Conservation (phyloP, 2,113 vertebrate genomes). For the Fulmarus glacialis region DNA sequence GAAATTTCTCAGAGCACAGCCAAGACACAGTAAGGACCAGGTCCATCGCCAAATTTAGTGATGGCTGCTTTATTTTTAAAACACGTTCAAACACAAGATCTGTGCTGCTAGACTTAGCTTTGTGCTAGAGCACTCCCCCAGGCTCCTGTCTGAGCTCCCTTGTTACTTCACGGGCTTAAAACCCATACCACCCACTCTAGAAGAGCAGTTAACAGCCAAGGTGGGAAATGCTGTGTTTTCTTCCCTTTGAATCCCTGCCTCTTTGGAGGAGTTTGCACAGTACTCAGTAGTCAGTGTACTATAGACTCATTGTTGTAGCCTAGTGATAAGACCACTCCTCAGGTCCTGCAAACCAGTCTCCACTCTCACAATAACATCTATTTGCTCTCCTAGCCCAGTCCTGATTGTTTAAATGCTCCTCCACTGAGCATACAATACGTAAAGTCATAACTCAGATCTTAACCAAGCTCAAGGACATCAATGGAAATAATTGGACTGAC, state of each 20-base stretch:
- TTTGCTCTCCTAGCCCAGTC: background rate
- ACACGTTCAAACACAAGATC: background rate
- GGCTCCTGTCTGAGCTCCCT: background rate
- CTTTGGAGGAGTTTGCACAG: background rate
- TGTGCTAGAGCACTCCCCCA: background rate
- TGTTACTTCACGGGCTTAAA: background rate
- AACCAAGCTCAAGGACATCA: constrained; percentile 11
- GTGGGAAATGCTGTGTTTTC: background rate
- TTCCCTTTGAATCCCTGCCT: background rate
- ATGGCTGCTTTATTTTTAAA: background rate
- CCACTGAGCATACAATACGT: background rate
- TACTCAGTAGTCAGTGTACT: too few species aligned
- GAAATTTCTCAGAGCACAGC: background rate
- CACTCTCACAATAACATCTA: background rate
- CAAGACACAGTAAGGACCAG: background rate
- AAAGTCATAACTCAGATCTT: background rate
- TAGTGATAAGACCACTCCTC: background rate
- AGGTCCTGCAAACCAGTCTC: background rate
- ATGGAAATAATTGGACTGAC: constrained; percentile 2
- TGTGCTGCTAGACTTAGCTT: background rate
- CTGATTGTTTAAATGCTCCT: background rate
- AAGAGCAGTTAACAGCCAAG: background rate
- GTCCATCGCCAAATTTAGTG: background rate
- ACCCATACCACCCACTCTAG: background rate
- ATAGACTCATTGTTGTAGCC: background rate